A percentile compares a stretch with the other conserved stretches of the same genome.
These are phyloP conservation scores for Lingula anatina DNA, from an alignment of 2,888 invertebrate genomes.

Conservation along the genomic window DNA sequence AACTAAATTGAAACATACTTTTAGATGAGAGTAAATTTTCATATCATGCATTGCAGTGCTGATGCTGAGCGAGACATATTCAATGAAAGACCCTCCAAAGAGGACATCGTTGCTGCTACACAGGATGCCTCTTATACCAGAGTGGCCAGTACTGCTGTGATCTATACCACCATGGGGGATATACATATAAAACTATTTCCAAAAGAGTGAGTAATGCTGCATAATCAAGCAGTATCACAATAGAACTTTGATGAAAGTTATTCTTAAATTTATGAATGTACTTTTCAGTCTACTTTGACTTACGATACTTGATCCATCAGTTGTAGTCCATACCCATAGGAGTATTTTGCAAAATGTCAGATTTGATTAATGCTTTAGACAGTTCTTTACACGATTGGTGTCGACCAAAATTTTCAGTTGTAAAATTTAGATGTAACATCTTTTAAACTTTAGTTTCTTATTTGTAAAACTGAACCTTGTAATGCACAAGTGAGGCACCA, in stretches of 20 bases:
- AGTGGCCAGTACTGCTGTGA: slow-evolving; percentile 54
- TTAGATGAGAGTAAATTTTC: no score
- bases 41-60: slow-evolving; percentile 58
- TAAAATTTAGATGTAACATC: no score
- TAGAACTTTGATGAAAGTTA: no score
- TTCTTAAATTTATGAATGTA: no score
- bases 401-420: no score
- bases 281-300: no score
- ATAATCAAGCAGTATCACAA: not conserved
- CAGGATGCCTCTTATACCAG: slow-evolving; percentile 44
- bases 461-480: not conserved
- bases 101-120: slow-evolving; percentile 91
- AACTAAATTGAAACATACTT: no score
- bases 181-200: slow-evolving; percentile 87
- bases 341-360: no score
- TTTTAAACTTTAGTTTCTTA: not conserved
- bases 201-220: slow-evolving; percentile 72
- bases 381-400: no score
- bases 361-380: no score
- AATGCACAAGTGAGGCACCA: not conserved
- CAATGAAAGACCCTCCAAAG: slow-evolving; percentile 98
- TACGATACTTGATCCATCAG: no score
- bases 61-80: slow-evolving; percentile 88
- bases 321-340: no score
- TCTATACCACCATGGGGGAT: slow-evolving; percentile 95